Evolutionary conservation across 2,888 invertebrate species (phyloP).

Genomic region (Drosophila meridiana): DNA sequence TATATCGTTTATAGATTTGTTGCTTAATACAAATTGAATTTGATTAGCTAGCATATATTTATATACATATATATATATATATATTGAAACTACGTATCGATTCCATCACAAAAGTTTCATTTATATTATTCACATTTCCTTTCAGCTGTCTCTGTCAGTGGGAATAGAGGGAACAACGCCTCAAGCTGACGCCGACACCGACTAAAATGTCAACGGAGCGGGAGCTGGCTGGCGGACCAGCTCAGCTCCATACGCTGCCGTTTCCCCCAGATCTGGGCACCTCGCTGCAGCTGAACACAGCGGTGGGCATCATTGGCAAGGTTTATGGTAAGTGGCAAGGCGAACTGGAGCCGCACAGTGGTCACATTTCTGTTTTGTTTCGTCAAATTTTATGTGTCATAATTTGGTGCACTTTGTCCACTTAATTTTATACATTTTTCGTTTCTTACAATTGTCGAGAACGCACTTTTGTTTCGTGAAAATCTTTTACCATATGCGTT

Average conservation of each 20-base stretch:
- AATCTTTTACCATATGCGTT: conserved; percentile 52
- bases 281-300: conserved; percentile 85
- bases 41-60: background rate
- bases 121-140: conserved; percentile 1
- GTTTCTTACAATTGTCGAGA: conserved; percentile 29
- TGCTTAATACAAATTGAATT: background rate
- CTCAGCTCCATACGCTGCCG: conserved; percentile 86
- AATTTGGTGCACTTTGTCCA: conserved; percentile 33
- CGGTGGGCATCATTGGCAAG: conserved; percentile 87
- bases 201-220: conserved; percentile 87
- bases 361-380: conserved; percentile 5
- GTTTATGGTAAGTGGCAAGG: conserved; percentile 85
- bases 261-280: conserved; percentile 86
- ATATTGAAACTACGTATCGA: background rate
- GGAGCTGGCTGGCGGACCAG: conserved; percentile 86
- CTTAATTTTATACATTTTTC: conserved; percentile 27
- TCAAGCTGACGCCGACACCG: conserved; percentile 84
- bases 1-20: background rate
- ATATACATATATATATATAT: background rate
- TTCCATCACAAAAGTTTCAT: background rate
- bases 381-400: conserved; percentile 8
- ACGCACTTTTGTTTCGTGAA: conserved; percentile 57
- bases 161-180: conserved; percentile 59
- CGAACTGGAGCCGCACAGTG: background rate
- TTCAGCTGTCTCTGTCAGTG: conserved; percentile 53